Evolutionary conservation across 37 sponge, comb jelly and placozoan species (phyloP).

Genomic region (Amphimedon queenslandica): DNA sequence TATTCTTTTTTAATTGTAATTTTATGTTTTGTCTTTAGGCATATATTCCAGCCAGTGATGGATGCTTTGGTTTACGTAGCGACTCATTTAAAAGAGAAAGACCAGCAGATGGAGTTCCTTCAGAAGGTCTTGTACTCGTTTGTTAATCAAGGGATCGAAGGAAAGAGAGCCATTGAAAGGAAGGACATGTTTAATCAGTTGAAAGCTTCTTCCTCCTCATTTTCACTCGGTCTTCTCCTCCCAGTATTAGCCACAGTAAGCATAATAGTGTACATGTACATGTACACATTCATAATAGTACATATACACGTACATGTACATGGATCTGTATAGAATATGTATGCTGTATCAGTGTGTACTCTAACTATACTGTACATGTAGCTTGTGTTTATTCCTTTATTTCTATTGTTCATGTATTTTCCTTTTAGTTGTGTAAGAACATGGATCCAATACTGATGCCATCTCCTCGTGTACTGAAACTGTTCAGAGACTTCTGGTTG

Average conservation of each 20-base stretch:
- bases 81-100: conserved; percentile 29
- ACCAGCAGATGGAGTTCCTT: conserved; percentile 44
- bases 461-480: conserved; percentile 22
- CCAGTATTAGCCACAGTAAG: conserved; percentile 70
- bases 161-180: conserved; percentile 61
- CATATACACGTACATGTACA: not conserved
- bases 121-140: conserved; percentile 54
- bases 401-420: not conserved
- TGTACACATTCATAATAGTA: no score
- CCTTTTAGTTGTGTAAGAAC: conserved; percentile 27
- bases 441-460: conserved; percentile 34
- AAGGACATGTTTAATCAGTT: conserved; percentile 7
- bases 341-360: not conserved
- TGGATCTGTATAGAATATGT: not conserved
- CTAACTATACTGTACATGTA: not conserved
- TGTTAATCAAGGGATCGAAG: conserved; percentile 67
- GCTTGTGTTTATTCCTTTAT: not conserved
- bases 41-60: conserved; percentile 61
- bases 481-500: conserved; percentile 98
- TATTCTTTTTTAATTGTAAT: no score
- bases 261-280: no score
- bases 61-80: conserved; percentile 58
- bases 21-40: no score
- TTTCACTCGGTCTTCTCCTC: conserved; percentile 69
- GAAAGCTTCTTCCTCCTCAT: conserved; percentile 76